These are phyloP conservation scores for Thalassaphorura encarpata DNA, from an alignment of 1,140 invertebrate species.

Conservation along the genomic window DNA sequence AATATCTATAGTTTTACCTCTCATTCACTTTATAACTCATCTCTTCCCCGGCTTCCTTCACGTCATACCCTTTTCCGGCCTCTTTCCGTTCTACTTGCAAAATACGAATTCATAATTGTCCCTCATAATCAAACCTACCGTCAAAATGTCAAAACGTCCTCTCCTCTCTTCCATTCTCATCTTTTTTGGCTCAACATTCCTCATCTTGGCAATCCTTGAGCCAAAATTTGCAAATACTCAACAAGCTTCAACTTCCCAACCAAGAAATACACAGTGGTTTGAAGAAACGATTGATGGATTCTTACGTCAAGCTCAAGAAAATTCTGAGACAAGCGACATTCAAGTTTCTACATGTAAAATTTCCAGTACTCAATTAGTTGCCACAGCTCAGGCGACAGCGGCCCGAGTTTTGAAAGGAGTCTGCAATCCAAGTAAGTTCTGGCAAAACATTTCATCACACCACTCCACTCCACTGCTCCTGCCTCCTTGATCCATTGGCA, in stretches of 20 bases:
- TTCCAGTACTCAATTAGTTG: constrained; percentile 39
- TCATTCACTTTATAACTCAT: too few species aligned
- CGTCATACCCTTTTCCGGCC: too few species aligned
- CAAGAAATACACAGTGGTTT: constrained; percentile 16
- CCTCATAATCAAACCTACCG: too few species aligned
- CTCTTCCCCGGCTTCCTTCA: too few species aligned
- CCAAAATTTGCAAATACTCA: neutral
- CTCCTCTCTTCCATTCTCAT: too few species aligned
- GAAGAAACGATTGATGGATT: constrained; percentile 29
- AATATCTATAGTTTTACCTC: too few species aligned
- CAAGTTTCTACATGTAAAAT: constrained; percentile 41
- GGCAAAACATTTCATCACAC: too few species aligned
- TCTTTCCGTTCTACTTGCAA: too few species aligned
- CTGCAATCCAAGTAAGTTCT: constrained; percentile 39
- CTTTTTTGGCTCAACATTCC: neutral
- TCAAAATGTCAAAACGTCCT: too few species aligned
- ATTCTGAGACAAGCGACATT: constrained; percentile 36
- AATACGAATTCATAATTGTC: too few species aligned
- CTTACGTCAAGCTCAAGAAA: constrained; percentile 22
- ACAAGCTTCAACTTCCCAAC: neutral
- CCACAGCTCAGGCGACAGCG: constrained; percentile 41
- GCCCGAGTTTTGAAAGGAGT: constrained; percentile 40
- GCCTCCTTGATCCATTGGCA: too few species aligned
- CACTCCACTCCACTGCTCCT: too few species aligned
- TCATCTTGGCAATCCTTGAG: neutral